A percentile compares a stretch with the other conserved stretches of the same genome.
Evolutionary conservation across 53 echinoderm and acorn worm species (phyloP).

Genomic region (Patiria pectinifera): DNA sequence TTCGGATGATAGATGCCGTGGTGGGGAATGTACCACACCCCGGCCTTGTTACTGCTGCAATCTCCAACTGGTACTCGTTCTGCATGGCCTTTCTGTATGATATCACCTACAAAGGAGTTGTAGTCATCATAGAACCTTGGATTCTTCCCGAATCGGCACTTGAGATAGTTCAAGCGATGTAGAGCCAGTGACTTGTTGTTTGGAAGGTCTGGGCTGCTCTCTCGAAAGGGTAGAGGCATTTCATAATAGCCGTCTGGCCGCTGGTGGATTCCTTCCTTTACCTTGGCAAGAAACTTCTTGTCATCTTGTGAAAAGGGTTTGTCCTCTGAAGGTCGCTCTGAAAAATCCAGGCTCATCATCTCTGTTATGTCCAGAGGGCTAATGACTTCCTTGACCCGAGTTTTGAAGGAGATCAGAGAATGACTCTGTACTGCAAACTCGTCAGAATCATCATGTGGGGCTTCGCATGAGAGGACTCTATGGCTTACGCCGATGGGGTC

Average conservation of each 20-base stretch:
- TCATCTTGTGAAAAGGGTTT: constrained; percentile 65
- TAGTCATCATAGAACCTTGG: constrained; percentile 36
- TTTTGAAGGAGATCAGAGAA: constrained; percentile 34
- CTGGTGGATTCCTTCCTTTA: constrained; percentile 41
- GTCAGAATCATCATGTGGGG: neutral
- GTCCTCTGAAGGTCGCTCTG: constrained; percentile 12
- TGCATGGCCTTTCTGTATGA: constrained; percentile 60
- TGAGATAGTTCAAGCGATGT: neutral
- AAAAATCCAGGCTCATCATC: constrained; percentile 59
- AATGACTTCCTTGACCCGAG: constrained; percentile 62
- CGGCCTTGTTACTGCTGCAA: neutral
- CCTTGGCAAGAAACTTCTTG: too few relatives aligned
- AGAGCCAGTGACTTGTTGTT: constrained; percentile 46
- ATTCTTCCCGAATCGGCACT: constrained; percentile 51
- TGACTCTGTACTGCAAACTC: neutral
- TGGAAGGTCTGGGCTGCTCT: constrained; percentile 30
- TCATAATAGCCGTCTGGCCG: constrained; percentile 7
- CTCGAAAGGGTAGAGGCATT: constrained; percentile 48
- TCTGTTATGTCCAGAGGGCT: constrained; percentile 40
- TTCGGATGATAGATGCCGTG: constrained; percentile 73
- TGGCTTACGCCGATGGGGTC: constrained; percentile 56
- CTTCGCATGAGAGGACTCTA: constrained; percentile 39
- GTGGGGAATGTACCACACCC: constrained; percentile 71
- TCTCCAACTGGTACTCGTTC: constrained; percentile 57
- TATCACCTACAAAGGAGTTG: constrained; percentile 40